Evolutionary conservation across 2,888 invertebrate species (phyloP), one percentile per base, ranked within the genome.

Genomic region (Ethmia dodecea): DNA sequence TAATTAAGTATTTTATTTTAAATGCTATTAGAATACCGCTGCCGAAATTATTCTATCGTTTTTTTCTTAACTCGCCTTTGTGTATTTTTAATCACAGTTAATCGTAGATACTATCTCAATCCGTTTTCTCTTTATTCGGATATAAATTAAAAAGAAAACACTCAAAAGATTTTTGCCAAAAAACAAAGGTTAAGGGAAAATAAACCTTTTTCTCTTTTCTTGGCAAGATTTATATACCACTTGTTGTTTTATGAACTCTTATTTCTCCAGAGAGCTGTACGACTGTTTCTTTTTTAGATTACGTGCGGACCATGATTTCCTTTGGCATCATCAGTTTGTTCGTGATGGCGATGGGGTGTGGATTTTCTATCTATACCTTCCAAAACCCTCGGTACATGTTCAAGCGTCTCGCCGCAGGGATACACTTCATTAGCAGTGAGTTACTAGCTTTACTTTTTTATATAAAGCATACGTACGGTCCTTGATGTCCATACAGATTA

Each of bases 361-460:
- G 91, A 1, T 95, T 95, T 70, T 94, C 95, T 4, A 88, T 92
- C 44, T 96, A 96, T 67, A 94, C 95, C 10, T 93, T 96, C 66
- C 87, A 89, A 47, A 93, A 95, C 62, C 93, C 94, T 2, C 89
- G 95, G 3, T 96, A 96, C 68, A 95, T 94, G 91, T 95, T 94
- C 81, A 96, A 96, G 67, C 87, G 96, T 22, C 87, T 96, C 13
- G 94, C 95, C 3, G 94, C 93, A 0, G 93, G 94, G 12, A 92
- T 95, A 41, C 93, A 95, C 63, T 91, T 96, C 55, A 92, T 96
- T 38, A 91, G 94, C 63, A 92, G 94, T 93, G 71, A 89, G 87
- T 83, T 50, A 35, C 13, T 22, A 9, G n/a, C n/a, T n/a, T n/a
- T n/a, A n/a, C n/a, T n/a, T n/a, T n/a, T n/a, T n/a, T n/a, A n/a